Conservation (phyloP, 2,797 vertebrate species). For the Falco columbarius region DNA sequence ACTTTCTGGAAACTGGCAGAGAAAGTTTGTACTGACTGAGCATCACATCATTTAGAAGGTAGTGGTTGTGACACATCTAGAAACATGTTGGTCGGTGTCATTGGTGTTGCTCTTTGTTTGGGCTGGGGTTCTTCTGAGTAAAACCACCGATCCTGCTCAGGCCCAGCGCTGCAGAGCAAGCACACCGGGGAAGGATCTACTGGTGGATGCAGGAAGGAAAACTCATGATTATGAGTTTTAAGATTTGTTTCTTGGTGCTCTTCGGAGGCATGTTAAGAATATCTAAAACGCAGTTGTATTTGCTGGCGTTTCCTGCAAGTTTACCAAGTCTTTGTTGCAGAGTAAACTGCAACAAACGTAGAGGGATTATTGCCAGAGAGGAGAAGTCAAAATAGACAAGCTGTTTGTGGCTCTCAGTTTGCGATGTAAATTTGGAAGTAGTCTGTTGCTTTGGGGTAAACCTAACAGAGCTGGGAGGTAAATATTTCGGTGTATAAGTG, state of each 20-base stretch:
- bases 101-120: not conserved
- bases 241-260: not conserved
- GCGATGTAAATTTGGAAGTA: not conserved
- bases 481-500: not conserved
- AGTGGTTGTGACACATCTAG: not conserved
- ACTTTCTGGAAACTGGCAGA: not conserved
- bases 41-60: not conserved
- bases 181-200: not conserved
- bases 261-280: not conserved
- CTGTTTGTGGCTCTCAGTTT: not conserved
- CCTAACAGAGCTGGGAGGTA: not conserved
- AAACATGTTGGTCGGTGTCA: not conserved
- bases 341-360: not conserved
- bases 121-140: not conserved
- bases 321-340: not conserved
- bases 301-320: not conserved
- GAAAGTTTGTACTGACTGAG: not conserved
- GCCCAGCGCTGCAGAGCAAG: not conserved
- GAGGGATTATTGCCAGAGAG: not conserved
- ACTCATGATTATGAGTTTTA: not conserved
- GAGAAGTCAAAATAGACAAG: not conserved
- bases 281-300: not conserved
- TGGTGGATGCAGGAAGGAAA: not conserved
- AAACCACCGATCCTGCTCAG: not conserved
- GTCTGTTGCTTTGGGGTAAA: slow-evolving; percentile 20